Evolutionary conservation across 2,888 invertebrate genomes (phyloP).

Genomic region (Lepidochrysops patricia): DNA sequence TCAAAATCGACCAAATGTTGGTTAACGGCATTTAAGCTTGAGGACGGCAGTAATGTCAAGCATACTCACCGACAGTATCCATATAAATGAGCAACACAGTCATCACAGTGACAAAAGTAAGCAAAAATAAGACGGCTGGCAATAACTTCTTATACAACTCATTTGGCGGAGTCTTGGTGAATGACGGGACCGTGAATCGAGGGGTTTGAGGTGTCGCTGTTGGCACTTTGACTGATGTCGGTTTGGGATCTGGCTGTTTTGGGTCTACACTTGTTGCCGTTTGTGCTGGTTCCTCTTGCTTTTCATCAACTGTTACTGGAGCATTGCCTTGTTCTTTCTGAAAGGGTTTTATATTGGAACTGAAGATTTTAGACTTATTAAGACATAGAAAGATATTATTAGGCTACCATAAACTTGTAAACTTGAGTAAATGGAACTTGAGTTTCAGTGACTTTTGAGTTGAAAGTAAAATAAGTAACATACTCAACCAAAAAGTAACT

Average conservation of each 20-base stretch:
- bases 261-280: slow-evolving; percentile 24
- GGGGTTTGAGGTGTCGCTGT: slow-evolving; percentile 28
- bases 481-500: no score
- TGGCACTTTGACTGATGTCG: slow-evolving; percentile 24
- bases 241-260: slow-evolving; percentile 27
- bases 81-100: slow-evolving; percentile 85
- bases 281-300: slow-evolving; percentile 33
- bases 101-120: slow-evolving; percentile 87
- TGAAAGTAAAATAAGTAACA: no score
- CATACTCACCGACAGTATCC: slow-evolving; percentile 82
- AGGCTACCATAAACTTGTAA: no score
- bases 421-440: no score
- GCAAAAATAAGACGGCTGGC: slow-evolving; percentile 82
- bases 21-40: no score
- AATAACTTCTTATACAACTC: slow-evolving; percentile 69
- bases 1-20: no score
- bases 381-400: no score
- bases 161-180: slow-evolving; percentile 58
- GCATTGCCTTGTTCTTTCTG: background rate
- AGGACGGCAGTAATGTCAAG: background rate
- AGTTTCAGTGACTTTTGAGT: no score
- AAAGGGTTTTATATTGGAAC: background rate
- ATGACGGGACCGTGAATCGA: slow-evolving; percentile 39
- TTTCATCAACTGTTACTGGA: background rate
- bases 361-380: no score